A percentile compares a stretch with the other conserved stretches of the same genome.
Evolutionary conservation across 2,113 vertebrate species (phyloP).

Genomic region (Meleagris gallopavo): DNA sequence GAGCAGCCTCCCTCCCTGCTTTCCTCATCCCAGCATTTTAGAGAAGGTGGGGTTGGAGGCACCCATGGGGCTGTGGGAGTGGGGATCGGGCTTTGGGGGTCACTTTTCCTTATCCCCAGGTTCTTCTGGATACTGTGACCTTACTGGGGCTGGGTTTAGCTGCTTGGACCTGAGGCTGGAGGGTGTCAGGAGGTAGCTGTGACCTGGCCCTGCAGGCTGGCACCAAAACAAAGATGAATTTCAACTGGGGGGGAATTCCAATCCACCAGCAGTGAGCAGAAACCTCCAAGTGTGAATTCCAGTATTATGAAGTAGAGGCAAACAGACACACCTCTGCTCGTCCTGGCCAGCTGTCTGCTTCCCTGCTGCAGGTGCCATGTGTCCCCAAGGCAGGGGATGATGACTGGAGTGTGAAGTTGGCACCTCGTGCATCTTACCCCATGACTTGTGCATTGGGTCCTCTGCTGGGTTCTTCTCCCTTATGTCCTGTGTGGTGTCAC

Average conservation of each 20-base stretch:
- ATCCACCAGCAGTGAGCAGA: neutral
- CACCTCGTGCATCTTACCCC: rapidly evolving
- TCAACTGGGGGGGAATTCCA: neutral
- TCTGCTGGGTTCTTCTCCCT: neutral
- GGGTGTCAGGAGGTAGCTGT: neutral
- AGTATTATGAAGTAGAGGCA: neutral
- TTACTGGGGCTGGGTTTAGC: neutral
- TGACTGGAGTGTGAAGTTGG: neutral
- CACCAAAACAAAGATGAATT: neutral
- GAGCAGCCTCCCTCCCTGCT: neutral
- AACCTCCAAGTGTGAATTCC: neutral
- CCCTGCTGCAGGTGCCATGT: neutral
- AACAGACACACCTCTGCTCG: neutral
- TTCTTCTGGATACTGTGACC: neutral
- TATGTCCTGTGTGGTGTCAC: rapidly evolving
- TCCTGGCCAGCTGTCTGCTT: neutral
- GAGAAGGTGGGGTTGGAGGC: neutral
- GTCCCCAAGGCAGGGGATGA: neutral
- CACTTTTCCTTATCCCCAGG: no score
- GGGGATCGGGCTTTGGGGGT: no score
- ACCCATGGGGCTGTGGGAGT: neutral
- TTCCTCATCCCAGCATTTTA: neutral
- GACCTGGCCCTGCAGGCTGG: neutral
- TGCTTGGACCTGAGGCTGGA: neutral
- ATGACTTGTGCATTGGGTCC: neutral